Evolutionary conservation across 2,113 vertebrate genomes (phyloP).

Genomic region (Pterocles burchelli): DNA sequence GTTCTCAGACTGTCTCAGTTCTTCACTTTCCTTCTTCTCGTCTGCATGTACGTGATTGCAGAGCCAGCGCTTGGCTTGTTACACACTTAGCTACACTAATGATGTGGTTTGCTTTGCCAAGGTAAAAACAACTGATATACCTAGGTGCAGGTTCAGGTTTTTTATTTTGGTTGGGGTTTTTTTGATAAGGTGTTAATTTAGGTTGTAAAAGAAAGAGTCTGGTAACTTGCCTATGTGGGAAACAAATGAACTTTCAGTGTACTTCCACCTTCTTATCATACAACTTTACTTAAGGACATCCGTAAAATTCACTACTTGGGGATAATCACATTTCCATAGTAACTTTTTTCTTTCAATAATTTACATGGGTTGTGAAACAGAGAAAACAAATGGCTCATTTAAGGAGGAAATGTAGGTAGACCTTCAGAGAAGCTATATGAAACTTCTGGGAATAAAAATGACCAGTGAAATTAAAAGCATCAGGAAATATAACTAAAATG

Average conservation of each 20-base stretch:
- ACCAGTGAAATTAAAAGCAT: background rate
- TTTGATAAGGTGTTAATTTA: background rate
- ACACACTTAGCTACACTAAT: background rate
- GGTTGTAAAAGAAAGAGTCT: background rate
- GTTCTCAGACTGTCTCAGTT: background rate
- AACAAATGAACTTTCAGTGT: background rate
- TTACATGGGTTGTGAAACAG: background rate
- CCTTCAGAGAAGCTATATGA: background rate
- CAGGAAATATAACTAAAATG: background rate
- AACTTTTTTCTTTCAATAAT: background rate
- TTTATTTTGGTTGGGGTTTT: background rate
- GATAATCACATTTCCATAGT: background rate
- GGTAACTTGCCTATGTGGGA: background rate
- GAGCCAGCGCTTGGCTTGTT: background rate
- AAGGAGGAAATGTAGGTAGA: background rate
- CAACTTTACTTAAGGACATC: background rate
- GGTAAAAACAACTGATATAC: background rate
- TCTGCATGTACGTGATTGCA: background rate
- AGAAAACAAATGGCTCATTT: background rate
- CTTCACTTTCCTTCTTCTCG: background rate
- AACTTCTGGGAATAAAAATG: background rate
- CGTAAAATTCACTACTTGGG: background rate
- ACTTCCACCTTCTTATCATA: background rate
- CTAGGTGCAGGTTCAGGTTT: background rate
- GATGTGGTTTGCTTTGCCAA: background rate